These are phyloP conservation scores for Semaprochilodus insignis DNA, from an alignment of 2,797 vertebrate species.

Conservation along the genomic window DNA sequence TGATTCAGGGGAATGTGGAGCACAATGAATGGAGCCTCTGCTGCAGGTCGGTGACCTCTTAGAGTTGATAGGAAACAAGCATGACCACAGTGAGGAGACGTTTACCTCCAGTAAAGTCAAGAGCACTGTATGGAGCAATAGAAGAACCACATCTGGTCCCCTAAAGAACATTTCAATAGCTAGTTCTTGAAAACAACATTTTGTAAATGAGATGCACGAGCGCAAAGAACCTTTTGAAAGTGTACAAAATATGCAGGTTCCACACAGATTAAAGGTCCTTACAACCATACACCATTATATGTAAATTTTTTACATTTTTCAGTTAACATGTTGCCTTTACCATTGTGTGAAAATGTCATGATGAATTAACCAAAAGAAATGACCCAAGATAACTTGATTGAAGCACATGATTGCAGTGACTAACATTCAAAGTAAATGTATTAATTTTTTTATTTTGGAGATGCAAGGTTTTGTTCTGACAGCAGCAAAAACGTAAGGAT, in stretches of 20 bases:
- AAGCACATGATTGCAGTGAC: no score
- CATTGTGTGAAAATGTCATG: no score
- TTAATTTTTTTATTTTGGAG: no score
- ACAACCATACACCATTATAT: background rate
- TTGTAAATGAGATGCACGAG: background rate
- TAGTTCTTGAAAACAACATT: background rate
- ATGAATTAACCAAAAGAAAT: no score
- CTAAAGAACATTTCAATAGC: background rate
- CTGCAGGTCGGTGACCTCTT: background rate
- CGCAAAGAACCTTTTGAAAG: no score
- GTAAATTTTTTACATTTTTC: background rate
- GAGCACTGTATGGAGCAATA: background rate
- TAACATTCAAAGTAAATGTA: no score
- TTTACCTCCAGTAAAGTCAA: conserved; percentile 28
- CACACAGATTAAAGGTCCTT: background rate
- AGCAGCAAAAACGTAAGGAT: no score
- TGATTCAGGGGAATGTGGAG: conserved; percentile 37
- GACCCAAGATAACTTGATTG: no score
- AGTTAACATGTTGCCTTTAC: no score
- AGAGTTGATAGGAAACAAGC: conserved; percentile 31
- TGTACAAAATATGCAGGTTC: background rate
- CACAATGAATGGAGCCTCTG: background rate
- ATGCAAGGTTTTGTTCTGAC: no score
- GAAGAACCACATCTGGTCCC: background rate
- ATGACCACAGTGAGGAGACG: conserved; percentile 12